Evolutionary conservation across 2,797 vertebrate genomes (phyloP).

Genomic region (Epinephelus malabaricus): DNA sequence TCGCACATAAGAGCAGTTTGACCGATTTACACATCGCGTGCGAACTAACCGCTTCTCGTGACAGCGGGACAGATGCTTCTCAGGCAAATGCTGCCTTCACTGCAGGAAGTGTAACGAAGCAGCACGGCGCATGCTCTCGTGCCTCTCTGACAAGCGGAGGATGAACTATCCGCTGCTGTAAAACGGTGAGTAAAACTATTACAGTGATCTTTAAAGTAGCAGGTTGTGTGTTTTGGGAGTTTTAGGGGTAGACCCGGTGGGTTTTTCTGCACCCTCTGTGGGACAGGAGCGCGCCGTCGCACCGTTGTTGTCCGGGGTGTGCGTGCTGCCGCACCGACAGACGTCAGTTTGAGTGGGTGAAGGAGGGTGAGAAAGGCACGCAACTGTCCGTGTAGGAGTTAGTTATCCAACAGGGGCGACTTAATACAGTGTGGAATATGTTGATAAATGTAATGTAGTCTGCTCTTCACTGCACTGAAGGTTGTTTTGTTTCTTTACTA

Average conservation of each 20-base stretch:
- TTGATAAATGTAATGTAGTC: neutral
- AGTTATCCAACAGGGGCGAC: constrained; percentile 36
- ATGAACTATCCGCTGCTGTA: constrained; percentile 66
- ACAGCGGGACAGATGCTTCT: constrained; percentile 84
- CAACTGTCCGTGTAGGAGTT: constrained; percentile 67
- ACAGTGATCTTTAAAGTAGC: constrained; percentile 16
- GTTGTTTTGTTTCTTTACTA: neutral
- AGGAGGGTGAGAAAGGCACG: constrained; percentile 72
- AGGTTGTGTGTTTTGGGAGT: neutral
- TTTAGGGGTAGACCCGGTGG: neutral
- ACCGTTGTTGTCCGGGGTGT: constrained; percentile 54
- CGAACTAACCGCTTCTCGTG: constrained; percentile 80
- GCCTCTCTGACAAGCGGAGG: constrained; percentile 54
- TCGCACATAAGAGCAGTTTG: constrained; percentile 67
- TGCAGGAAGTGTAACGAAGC: constrained; percentile 78
- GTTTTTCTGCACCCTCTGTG: constrained; percentile 1
- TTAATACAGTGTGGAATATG: constrained; percentile 14
- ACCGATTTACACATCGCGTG: constrained; percentile 84
- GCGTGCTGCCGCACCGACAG: constrained; percentile 76
- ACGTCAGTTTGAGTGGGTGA: constrained; percentile 77
- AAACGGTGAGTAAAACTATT: constrained; percentile 73
- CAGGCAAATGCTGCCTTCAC: constrained; percentile 79
- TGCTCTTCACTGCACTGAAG: neutral
- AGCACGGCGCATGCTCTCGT: constrained; percentile 77
- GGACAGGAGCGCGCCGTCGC: constrained; percentile 34